A percentile compares a stretch with the other conserved stretches of the same genome.
Conservation (phyloP, 2,888 invertebrate species). For the Agrotis exclamationis region DNA sequence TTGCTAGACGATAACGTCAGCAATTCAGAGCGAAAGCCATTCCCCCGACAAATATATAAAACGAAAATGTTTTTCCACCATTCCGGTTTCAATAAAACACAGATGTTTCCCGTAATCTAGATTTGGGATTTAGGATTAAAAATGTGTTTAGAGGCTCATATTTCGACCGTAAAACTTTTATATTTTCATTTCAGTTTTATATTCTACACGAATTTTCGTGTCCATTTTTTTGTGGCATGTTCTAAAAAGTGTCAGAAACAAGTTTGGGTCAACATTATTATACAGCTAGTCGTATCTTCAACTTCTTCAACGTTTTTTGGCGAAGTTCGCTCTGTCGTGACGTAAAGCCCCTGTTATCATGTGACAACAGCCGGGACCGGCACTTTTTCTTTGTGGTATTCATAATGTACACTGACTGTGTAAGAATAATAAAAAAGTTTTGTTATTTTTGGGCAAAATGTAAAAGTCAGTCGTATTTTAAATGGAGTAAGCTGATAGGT, state of each 20-base stretch:
- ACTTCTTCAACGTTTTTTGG: conserved; percentile 61
- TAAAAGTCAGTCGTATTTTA: background rate
- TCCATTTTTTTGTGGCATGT: conserved; percentile 26
- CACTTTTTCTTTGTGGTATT: conserved; percentile 60
- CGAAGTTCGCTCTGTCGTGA: conserved; percentile 56
- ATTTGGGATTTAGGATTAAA: conserved; percentile 29
- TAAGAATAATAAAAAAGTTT: conserved; percentile 46
- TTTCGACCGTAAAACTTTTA: background rate
- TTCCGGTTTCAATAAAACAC: conserved; percentile 39
- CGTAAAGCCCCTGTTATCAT: conserved; percentile 59
- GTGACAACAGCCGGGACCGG: conserved; percentile 58
- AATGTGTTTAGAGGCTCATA: conserved; percentile 11
- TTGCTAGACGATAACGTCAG: conserved; percentile 57
- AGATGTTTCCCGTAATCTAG: conserved; percentile 28
- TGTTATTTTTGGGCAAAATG: conserved; percentile 16
- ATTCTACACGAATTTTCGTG: conserved; percentile 20
- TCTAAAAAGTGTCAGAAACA: conserved; percentile 49
- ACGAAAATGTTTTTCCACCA: conserved; percentile 37
- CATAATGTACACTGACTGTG: conserved; percentile 45
- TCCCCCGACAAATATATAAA: conserved; percentile 29
- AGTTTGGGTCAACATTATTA: conserved; percentile 61
- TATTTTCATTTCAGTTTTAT: conserved; percentile 16
- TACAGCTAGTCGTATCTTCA: conserved; percentile 56
- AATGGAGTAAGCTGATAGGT: conserved; percentile 2
- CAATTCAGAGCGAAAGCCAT: conserved; percentile 35